These are phyloP conservation scores for Dasyurus viverrinus DNA, from an alignment of 2,113 vertebrate genomes.

Conservation along the genomic window DNA sequence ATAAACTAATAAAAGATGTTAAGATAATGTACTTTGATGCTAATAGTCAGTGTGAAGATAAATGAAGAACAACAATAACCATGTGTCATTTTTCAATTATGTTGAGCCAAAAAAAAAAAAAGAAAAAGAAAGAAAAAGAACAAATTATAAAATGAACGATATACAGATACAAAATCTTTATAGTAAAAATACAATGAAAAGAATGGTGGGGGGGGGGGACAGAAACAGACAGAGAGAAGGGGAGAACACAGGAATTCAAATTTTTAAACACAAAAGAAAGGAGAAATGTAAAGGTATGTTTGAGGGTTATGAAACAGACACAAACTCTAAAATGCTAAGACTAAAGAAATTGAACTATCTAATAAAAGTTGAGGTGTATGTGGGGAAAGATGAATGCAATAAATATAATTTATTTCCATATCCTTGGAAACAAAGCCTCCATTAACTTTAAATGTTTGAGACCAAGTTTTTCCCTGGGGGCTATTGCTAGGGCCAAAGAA, in stretches of 20 bases:
- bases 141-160: neutral
- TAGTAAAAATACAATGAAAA: neutral
- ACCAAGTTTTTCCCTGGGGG: neutral
- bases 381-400: neutral
- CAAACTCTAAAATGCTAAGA: neutral
- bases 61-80: neutral
- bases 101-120: neutral
- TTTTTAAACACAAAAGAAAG: neutral
- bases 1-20: neutral
- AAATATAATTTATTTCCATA: neutral
- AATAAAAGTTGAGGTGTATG: neutral
- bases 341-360: neutral
- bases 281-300: neutral
- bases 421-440: neutral
- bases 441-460: neutral
- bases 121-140: neutral
- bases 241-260: neutral
- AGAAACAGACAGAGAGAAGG: neutral
- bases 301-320: neutral
- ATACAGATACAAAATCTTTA: neutral
- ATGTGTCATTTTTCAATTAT: neutral
- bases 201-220: neutral
- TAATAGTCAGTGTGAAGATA: neutral
- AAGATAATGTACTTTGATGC: neutral
- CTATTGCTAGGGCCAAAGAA: neutral